A percentile compares a stretch with the other conserved stretches of the same genome.
Evolutionary conservation across 1,140 invertebrate species (phyloP).

Genomic region (Eupeodes corollae): DNA sequence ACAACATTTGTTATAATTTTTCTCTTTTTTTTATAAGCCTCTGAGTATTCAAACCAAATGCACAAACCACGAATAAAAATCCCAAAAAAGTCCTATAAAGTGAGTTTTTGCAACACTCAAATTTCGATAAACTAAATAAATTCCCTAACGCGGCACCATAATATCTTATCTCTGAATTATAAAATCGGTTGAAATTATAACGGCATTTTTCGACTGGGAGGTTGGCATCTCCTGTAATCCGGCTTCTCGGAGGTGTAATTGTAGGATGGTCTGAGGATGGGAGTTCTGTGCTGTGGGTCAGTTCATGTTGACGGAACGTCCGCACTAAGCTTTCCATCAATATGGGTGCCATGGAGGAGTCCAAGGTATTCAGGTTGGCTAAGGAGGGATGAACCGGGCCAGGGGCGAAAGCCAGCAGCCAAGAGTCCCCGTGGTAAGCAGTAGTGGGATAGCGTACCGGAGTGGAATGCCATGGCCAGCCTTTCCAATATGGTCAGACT

Average conservation of each 20-base stretch:
- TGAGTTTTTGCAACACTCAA: too few relatives aligned
- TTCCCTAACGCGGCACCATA: too few relatives aligned
- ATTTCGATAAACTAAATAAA: too few relatives aligned
- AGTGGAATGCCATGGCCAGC: constrained; percentile 74
- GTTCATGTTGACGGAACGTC: constrained; percentile 71
- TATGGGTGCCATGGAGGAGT: constrained; percentile 77
- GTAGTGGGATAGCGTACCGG: constrained; percentile 96
- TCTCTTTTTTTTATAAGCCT: too few relatives aligned
- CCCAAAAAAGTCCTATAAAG: too few relatives aligned
- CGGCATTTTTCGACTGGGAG: constrained; percentile 55
- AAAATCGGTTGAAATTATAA: too few relatives aligned
- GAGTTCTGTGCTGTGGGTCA: constrained; percentile 51
- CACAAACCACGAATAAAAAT: too few relatives aligned
- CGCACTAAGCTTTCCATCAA: constrained; percentile 85
- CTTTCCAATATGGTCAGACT: constrained; percentile 76
- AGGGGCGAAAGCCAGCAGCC: constrained; percentile 94
- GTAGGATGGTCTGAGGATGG: constrained; percentile 81
- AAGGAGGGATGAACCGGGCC: constrained; percentile 92
- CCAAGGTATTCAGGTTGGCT: constrained; percentile 71
- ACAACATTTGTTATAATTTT: too few relatives aligned
- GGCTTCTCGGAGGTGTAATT: constrained; percentile 79
- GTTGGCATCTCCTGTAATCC: constrained; percentile 88
- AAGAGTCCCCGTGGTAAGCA: constrained; percentile 91
- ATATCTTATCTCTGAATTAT: too few relatives aligned
- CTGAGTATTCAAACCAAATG: too few relatives aligned